Base-by-base conservation (phyloP, 1,140 invertebrate species). In the Leptoteleia sp. region DNA sequence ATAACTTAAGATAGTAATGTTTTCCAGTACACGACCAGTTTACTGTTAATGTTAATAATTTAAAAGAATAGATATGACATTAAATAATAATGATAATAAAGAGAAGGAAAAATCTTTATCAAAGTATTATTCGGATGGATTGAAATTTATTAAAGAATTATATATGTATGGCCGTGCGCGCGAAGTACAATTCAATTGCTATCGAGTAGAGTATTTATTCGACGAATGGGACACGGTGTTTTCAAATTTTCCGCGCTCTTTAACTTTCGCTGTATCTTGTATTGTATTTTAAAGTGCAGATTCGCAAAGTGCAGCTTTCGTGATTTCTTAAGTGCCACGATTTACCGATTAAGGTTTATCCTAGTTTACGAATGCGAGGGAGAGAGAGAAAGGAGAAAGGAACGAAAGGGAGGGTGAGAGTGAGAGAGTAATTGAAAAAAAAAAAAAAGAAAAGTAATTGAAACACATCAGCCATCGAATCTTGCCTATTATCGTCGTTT, bases 281-380 rank as follows among this genome's bases (percentile, higher is more conserved):
- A n/a, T n/a, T n/a, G n/a, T n/a, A n/a, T n/a, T n/a, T n/a, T n/a
- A n/a, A n/a, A n/a, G n/a, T n/a, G 45, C 61, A 59, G 40, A 48
- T 62, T 72, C 40, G 59, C 52, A 65, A 15, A 72, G 52, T 59
- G 65, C 71, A 59, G 61, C 43, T 54, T 57, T 76, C 65, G 77
- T 80, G 77, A 76, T 80, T 80, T 80, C 67, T 61, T 54, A 73
- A 70, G 77, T 80, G 77, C 77, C 77, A 76, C 71, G 61, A 61
- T 62, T 65, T 71, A 76, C 17, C 59, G 22, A 61, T 71, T 80
- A 80, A 80, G 71, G 33, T 13, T 55, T 29, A 45, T 61, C 31
- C 13, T 76, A 76, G 54, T 45, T 67, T 61, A 59, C 27, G 29
- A 22, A 27, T 11, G 9, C n/a, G n/a, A n/a, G n/a, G n/a, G n/a